phyloP scores from a whole-genome alignment of 2,888 invertebrate species.

The Lysandra coridon region DNA sequence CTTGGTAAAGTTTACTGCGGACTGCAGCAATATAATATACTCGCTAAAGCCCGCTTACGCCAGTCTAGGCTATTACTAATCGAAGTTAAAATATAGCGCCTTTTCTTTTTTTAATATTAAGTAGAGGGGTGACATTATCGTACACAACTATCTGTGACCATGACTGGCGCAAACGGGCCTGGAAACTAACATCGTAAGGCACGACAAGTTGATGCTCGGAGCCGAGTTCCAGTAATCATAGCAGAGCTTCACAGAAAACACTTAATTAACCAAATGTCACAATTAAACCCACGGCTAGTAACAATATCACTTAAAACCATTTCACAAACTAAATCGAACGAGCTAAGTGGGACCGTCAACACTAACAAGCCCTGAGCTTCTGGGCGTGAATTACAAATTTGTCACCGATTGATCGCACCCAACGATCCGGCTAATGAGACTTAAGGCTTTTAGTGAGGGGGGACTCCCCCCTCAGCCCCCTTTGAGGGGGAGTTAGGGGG shows the following conservation, averaged over 20 bases:
- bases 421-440: slow-evolving; percentile 8
- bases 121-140: too few species aligned
- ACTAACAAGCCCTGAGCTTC: background rate
- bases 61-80: background rate
- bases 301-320: background rate
- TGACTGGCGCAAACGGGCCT: too few species aligned
- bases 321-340: background rate
- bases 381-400: background rate
- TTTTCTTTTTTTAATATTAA: too few species aligned
- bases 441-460: background rate
- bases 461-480: background rate
- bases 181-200: too few species aligned
- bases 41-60: too few species aligned
- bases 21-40: background rate
- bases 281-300: background rate
- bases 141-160: too few species aligned
- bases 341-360: background rate
- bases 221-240: too few species aligned
- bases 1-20: background rate
- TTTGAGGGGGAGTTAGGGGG: background rate
- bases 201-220: too few species aligned
- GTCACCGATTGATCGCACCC: slow-evolving; percentile 1
- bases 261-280: background rate
- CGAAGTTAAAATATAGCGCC: background rate
- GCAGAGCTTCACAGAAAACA: background rate